Evolutionary conservation across 2,797 vertebrate genomes (phyloP), one percentile per base, ranked within the genome.

Genomic region (Nannoperca australis): DNA sequence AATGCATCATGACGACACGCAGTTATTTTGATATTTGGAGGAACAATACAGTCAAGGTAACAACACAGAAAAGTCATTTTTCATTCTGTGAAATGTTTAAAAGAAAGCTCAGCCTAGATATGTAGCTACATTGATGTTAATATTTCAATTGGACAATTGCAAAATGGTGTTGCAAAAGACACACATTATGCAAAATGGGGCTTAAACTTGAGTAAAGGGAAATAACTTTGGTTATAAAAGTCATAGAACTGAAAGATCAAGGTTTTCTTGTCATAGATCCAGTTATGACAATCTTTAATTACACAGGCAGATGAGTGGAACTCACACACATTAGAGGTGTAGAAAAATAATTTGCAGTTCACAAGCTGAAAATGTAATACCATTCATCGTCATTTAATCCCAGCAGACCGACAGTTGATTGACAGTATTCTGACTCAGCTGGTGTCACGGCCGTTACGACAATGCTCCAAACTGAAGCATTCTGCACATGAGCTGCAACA

Each of bases 381-480:
- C 85, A 86, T 81, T 86, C 82, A 80, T 86, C 4, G 47, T 84
- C 79, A 70, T 55, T 87, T 71, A 76, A n/a, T 86, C 79, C 50
- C 34, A 62, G 40, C 24, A 17, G 77, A 59, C 65, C 20, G 73
- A 88, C 86, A 59, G 63, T 51, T 91, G 91, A 93, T 85, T 91
- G 87, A 85, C 81, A 50, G 66, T 74, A 78, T 85, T 93, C 85
- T 81, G 85, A 88, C 81, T 93, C 80, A 81, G 84, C 73, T 67
- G 69, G 70, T 81, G 80, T 83, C 78, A 63, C 14, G 54, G 73
- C 30, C 30, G 38, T 73, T 77, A 70, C 66, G 53, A 78, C 73
- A 78, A 84, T 50, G 34, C 81, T 78, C 24, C 45, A 18, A 75
- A 55, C 73, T 50, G 36, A 69, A 68, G 86, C 45, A 13, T 70